Conservation (phyloP, 2,888 invertebrate species). For the Syrphus vitripennis region DNA sequence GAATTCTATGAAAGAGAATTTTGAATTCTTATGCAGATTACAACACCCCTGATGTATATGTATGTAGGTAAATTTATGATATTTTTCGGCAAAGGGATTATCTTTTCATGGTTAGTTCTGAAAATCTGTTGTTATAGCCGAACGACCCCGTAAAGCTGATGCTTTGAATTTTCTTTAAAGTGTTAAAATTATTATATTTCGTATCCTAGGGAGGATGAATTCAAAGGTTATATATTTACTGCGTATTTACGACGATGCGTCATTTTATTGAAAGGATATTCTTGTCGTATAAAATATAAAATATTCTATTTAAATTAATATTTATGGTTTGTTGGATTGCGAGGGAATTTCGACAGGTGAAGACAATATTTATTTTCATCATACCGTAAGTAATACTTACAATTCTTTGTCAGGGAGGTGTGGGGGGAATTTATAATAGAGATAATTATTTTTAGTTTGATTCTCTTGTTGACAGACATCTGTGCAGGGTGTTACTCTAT, state of each 20-base stretch:
- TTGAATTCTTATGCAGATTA: slow-evolving; percentile 65
- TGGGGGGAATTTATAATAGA: no score
- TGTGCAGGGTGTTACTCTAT: no score
- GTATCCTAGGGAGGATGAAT: neutral
- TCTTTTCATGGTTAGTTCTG: slow-evolving; percentile 51
- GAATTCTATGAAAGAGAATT: slow-evolving; percentile 27
- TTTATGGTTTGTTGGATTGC: slow-evolving; percentile 49
- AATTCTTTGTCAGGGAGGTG: neutral
- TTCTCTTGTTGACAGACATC: no score
- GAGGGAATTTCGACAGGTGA: slow-evolving; percentile 65
- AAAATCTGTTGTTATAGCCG: neutral
- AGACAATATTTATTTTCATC: slow-evolving; percentile 37
- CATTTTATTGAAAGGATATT: slow-evolving; percentile 18
- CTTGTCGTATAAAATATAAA: slow-evolving; percentile 8
- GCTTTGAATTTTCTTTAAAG: slow-evolving; percentile 13
- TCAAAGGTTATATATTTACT: neutral
- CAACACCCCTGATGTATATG: slow-evolving; percentile 8
- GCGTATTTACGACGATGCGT: neutral
- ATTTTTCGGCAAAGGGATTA: slow-evolving; percentile 50
- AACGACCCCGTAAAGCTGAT: neutral
- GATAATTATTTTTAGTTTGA: no score
- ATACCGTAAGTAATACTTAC: neutral
- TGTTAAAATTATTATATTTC: slow-evolving; percentile 1
- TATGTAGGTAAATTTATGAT: slow-evolving; percentile 15
- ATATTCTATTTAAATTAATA: slow-evolving; percentile 41